Evolutionary conservation across 2,797 vertebrate genomes (phyloP), one percentile per base, ranked within the genome.

Genomic region (Phylloscopus collybita): DNA sequence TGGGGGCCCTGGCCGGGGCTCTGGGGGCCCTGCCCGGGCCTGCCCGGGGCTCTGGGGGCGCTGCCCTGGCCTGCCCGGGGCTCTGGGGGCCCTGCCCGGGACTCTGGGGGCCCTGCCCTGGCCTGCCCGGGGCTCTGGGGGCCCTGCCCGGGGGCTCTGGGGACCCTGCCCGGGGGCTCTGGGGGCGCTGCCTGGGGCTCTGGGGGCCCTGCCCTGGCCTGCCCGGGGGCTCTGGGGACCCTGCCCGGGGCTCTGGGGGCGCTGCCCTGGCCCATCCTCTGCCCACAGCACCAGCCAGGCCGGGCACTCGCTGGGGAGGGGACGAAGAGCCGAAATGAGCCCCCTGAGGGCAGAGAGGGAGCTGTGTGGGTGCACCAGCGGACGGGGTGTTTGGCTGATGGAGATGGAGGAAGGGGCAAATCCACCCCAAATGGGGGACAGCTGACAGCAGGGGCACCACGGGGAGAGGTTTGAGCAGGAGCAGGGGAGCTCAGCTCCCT

Each of bases 351-450:
- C 56, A 13, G 26, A 11, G 34, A 69, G 6, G 25, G 61, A n/a
- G 27, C 19, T 1, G 10, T 14, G 27, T 18, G 38, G 8, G 16
- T 21, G 67, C 42, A 10, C 6, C 1, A 8, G 11, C 0, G 1
- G 9, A 10, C 0, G 0, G 40, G 23, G 38, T 17, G 29, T 30
- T 69, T 4, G 56, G 42, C 38, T 5, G 1, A 17, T 11, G 32
- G 79, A 23, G 53, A 5, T 9, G 34, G 71, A 80, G 65, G 53
- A 74, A 80, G 34, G 85, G 75, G 2, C 0, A 17, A 80, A 9
- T 15, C 29, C 1, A 0, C 44, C 65, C 49, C 64, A 7, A 13
- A 26, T 1, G 12, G 23, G 27, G 17, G 16, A 13, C 71, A 26
- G 29, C 0, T 23, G 47, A 1, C 23, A 47, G 9, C 1, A 11